Conservation (phyloP, 2,888 invertebrate genomes). For the Metacarcinus magister region DNA sequence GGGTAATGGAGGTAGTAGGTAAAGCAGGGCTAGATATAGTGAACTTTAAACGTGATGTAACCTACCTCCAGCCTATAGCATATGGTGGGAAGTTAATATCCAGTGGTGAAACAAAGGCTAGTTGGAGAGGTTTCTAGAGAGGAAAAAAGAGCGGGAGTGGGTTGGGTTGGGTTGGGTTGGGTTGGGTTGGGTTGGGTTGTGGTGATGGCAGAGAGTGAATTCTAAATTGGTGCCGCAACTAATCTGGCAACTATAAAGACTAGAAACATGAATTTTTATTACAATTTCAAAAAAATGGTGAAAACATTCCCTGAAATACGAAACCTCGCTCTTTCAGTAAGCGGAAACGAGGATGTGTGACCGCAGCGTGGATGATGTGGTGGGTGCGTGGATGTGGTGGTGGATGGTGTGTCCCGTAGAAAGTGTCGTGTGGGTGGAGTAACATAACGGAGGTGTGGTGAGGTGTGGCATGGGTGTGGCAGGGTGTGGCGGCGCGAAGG, state of each 20-base stretch:
- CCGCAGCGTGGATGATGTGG: background rate
- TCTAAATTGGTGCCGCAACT: background rate
- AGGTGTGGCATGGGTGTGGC: background rate
- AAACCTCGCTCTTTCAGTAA: slow-evolving; percentile 30
- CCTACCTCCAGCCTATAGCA: background rate
- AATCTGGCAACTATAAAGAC: slow-evolving; percentile 12
- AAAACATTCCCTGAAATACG: slow-evolving; percentile 9
- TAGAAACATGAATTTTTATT: slow-evolving; percentile 30
- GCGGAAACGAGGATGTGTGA: background rate
- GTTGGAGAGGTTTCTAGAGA: background rate
- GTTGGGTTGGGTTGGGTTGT: background rate
- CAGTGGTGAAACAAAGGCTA: background rate
- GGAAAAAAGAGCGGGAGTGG: background rate
- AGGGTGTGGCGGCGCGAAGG: background rate
- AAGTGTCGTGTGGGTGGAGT: background rate
- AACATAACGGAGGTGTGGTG: background rate
- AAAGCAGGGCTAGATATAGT: background rate
- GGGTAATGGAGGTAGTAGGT: background rate
- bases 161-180: background rate
- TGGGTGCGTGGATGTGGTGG: background rate
- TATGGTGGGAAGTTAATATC: background rate
- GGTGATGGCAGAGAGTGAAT: background rate
- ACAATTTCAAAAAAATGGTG: background rate
- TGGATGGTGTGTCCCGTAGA: background rate
- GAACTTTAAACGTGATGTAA: background rate